Evolutionary conservation across 2,888 invertebrate genomes (phyloP).

Genomic region (Dusona sp.): DNA sequence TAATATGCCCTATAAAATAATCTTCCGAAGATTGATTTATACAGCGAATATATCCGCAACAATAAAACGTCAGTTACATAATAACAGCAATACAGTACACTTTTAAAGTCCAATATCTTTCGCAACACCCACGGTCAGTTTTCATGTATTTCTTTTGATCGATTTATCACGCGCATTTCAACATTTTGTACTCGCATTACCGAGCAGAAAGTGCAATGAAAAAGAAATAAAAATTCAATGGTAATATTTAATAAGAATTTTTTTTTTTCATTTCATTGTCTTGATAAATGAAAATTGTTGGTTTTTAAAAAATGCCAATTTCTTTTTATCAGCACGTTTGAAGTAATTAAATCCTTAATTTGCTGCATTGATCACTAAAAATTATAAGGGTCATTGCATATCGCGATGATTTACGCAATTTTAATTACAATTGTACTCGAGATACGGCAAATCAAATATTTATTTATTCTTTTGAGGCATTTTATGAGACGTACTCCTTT

Average conservation of each 20-base stretch:
- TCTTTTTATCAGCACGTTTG: not conserved
- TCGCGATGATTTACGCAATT: slow-evolving; percentile 13
- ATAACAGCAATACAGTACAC: slow-evolving; percentile 12
- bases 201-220: not conserved
- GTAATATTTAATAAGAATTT: not conserved
- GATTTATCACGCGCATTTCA: slow-evolving; percentile 26
- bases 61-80: slow-evolving; percentile 14
- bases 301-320: not conserved
- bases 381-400: slow-evolving; percentile 3
- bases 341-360: not conserved
- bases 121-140: slow-evolving; percentile 25
- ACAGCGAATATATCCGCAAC: slow-evolving; percentile 21
- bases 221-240: not conserved
- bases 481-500: slow-evolving; percentile 9
- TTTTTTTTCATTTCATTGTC: not conserved
- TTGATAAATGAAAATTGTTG: not conserved
- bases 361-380: not conserved
- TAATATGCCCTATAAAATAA: slow-evolving; percentile 15
- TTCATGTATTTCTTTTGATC: slow-evolving; percentile 24
- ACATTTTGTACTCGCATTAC: slow-evolving; percentile 25
- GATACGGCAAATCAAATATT: not conserved
- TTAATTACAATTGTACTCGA: not conserved
- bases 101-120: slow-evolving; percentile 16
- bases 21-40: slow-evolving; percentile 31
- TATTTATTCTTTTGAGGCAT: slow-evolving; percentile 7